Conservation (phyloP, 1,140 invertebrate species). For the Scaptomyza graminum region DNA sequence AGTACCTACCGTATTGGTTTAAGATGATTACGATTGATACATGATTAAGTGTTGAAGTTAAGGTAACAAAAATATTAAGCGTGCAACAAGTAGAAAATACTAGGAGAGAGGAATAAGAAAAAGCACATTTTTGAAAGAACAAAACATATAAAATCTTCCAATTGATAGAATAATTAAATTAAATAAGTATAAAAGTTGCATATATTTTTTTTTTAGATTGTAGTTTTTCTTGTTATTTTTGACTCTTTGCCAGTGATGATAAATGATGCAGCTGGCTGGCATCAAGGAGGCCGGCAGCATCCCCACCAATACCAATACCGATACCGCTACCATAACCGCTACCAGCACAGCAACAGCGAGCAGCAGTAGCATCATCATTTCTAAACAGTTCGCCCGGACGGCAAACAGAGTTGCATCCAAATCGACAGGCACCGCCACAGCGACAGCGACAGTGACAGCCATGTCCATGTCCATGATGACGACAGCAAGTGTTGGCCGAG, state of each 20-base stretch:
- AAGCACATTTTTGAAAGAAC: too few relatives aligned
- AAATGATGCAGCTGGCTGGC: constrained; percentile 37
- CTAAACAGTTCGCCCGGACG: constrained; percentile 1
- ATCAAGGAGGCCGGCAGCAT: constrained; percentile 11
- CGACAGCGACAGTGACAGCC: constrained; percentile 4
- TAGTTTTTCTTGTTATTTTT: neutral
- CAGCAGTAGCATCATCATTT: constrained; percentile 17
- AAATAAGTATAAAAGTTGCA: too few relatives aligned
- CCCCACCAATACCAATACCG: constrained; percentile 8
- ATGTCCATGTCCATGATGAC: constrained; percentile 21
- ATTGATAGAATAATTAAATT: too few relatives aligned
- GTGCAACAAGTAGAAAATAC: too few relatives aligned
- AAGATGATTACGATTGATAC: too few relatives aligned
- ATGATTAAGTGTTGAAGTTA: too few relatives aligned
- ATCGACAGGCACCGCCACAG: constrained; percentile 1
- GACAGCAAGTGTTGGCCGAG: neutral
- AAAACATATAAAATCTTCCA: too few relatives aligned
- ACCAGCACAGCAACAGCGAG: too few relatives aligned
- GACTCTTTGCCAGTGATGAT: constrained; percentile 1
- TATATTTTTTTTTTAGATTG: neutral
- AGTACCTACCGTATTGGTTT: too few relatives aligned
- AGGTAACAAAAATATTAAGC: too few relatives aligned
- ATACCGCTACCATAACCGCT: too few relatives aligned
- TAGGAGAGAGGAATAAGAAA: too few relatives aligned
- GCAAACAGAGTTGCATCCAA: constrained; percentile 19